These are phyloP conservation scores for Pecten maximus DNA, from an alignment of 2,888 invertebrate species.

Conservation along the genomic window DNA sequence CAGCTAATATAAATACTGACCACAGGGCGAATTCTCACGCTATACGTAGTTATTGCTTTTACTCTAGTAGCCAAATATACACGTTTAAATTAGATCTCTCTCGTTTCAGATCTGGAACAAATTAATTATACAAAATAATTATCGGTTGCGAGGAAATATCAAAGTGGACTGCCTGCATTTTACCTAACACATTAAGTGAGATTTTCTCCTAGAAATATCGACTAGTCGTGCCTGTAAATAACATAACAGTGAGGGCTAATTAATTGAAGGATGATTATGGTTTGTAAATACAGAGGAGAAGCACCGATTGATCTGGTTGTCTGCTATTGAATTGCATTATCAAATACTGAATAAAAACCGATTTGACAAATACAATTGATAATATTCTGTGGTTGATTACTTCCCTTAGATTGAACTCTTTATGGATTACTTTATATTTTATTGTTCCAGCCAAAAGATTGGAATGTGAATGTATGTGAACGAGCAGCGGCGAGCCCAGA, in stretches of 20 bases:
- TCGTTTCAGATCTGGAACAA: conserved; percentile 21
- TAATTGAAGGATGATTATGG: conserved; percentile 3
- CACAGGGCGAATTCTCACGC: conserved; percentile 30
- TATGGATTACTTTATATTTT: not conserved
- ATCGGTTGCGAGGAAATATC: conserved; percentile 30
- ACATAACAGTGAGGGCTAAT: not conserved
- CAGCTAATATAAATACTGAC: not conserved
- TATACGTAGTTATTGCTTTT: not conserved
- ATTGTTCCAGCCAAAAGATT: not conserved
- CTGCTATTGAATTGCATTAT: not conserved
- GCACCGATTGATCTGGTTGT: not conserved
- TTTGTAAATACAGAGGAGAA: not conserved
- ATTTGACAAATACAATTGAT: not conserved
- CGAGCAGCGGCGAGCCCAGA: no score
- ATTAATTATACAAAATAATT: conserved; percentile 31
- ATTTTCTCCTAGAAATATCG: not conserved
- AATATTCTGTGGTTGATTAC: not conserved
- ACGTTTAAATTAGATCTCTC: not conserved
- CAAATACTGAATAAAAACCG: not conserved
- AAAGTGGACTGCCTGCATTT: not conserved
- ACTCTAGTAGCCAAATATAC: not conserved
- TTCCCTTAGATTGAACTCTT: not conserved
- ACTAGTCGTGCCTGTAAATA: not conserved
- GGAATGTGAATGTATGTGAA: not conserved
- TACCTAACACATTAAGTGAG: conserved; percentile 4